Evolutionary conservation across 2,888 invertebrate genomes (phyloP), one percentile per base, ranked within the genome.

Genomic region (Drosophila crucigera): DNA sequence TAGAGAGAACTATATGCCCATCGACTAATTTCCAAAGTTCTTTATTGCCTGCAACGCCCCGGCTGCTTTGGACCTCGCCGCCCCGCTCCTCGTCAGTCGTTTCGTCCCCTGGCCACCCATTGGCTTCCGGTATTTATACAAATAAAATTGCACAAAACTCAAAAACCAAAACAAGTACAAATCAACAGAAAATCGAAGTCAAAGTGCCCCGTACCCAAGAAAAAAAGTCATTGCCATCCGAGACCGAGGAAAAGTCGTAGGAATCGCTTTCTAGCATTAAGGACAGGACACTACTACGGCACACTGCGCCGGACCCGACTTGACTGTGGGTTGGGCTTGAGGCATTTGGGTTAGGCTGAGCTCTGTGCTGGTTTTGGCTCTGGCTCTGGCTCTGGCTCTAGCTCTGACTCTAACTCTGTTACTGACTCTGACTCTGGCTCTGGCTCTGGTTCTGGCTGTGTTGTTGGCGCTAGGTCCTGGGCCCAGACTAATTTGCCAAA

Each of bases 401-500:
- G 31, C 31, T 31, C 25, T 28, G 39, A 25, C 22, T 35, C 47
- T 47, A 53, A 43, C 41, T 55, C 47, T 54, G 61, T 54, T 30
- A 59, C 62, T 62, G 63, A 47, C 47, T 62, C 52, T 52, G 49
- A 25, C 14, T 53, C 41, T 60, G 30, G 37, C 14, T 53, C 41
- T 60, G 30, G 37, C 0, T 47, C 22, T 43, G 22, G 11, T 6
- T 6, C 53, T n/a, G 62, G 53, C 52, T 30, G 30, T 63, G 22
- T 43, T 43, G 43, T 11, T 43, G 43, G 43, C 43, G 43, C 43
- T 43, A 43, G 9, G 47, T 60, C 56, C 55, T 60, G 79, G 53
- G 55, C 77, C 84, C 82, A 84, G 91, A 92, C 91, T 91, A 92
- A 92, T 92, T 92, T 92, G 92, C 89, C 91, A 91, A 91, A 91